Evolutionary conservation across 2,797 vertebrate genomes (phyloP).

Genomic region (Gila robusta): DNA sequence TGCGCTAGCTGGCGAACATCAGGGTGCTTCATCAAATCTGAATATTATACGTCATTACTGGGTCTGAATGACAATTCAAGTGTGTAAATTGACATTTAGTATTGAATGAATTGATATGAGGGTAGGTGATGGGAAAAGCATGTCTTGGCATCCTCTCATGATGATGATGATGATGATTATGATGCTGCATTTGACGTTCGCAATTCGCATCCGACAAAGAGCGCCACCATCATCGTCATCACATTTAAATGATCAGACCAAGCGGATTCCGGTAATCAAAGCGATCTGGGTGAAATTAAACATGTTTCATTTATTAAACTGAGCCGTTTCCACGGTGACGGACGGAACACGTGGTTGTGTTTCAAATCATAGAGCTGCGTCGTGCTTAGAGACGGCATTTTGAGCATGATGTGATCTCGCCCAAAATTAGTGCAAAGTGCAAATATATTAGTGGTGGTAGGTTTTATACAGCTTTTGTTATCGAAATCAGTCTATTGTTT

Average conservation of each 20-base stretch:
- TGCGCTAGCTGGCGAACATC: not conserved
- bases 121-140: not conserved
- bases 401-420: not conserved
- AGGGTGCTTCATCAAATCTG: not conserved
- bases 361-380: not conserved
- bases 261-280: not conserved
- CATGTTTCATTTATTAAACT: not conserved
- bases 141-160: conserved; percentile 11
- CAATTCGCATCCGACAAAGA: conserved; percentile 1
- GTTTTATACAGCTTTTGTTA: not conserved
- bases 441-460: not conserved
- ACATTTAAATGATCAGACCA: not conserved
- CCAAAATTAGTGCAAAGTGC: not conserved
- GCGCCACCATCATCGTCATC: too few relatives aligned
- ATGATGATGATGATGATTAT: conserved; percentile 14
- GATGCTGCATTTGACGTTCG: conserved; percentile 35
- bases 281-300: not conserved
- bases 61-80: not conserved
- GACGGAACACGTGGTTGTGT: not conserved
- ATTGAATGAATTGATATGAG: not conserved
- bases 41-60: not conserved
- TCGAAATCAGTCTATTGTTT: not conserved
- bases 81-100: not conserved
- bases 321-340: conserved; percentile 10
- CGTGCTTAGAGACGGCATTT: not conserved